Base-by-base conservation (phyloP, 2,888 invertebrate genomes). In the Crocallis elinguaria region DNA sequence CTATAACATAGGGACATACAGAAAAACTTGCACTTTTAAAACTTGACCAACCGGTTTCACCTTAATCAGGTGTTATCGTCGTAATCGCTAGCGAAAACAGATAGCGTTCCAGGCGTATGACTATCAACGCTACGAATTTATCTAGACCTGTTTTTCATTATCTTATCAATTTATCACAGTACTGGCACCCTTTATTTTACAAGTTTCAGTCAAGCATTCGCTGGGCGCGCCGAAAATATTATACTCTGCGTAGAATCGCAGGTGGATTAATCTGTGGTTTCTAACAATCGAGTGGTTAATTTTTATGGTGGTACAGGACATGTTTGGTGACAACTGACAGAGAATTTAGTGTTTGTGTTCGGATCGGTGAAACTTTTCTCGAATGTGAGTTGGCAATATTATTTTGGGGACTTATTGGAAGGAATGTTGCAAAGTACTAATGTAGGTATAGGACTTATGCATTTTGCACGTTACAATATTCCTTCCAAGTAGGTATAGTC, bases 121-220 rank as follows among this genome's bases (percentile, higher is more conserved):
- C 75, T 84, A 84, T 84, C 86, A 78, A 79, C 67, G 82, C 71
- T 79, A 81, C 79, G 69, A 88, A 86, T 88, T 89, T 91, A 90
- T 90, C 91, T 90, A 90, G 90, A 88, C 90, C 90, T 86, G 88
- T 75, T 89, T 87, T 85, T 62, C 75, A 83, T 83, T 90, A 91
- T 91, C 91, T 91, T 89, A 90, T 91, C 91, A 61, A 39, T 30
- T 27, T 54, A 49, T 54, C 46, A 43, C 37, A 50, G 60, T 58
- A 55, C 73, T 71, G 77, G 76, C 78, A 82, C 82, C 86, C 79
- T 86, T 87, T 86, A 86, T 88, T 88, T 82, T 82, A 83, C 69
- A 77, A 79, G 76, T 76, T 73, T 69, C 21, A 36, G 49, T 55
- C 58, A 52, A 71, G 70, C 75, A 73, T 69, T 74, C 73, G 70